A percentile compares a stretch with the other conserved stretches of the same genome.
Evolutionary conservation across 2,797 vertebrate species (phyloP).

Genomic region (Danio albolineatus): DNA sequence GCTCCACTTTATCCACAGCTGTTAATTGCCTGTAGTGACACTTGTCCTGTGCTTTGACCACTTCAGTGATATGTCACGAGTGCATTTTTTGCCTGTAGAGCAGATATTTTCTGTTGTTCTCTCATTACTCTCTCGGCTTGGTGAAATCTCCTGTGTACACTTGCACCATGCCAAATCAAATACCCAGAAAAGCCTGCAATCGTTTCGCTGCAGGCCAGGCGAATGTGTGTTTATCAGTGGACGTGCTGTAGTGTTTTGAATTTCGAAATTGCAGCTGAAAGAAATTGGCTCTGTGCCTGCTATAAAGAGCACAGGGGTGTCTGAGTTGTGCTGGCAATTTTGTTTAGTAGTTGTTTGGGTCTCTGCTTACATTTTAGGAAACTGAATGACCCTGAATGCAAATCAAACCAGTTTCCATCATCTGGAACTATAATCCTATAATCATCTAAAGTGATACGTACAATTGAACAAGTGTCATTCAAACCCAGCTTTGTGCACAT

Average conservation of each 20-base stretch:
- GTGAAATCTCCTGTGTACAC: background rate
- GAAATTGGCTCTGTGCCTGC: constrained; percentile 22
- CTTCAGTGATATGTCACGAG: background rate
- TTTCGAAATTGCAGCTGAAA: constrained; percentile 27
- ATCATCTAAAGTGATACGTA: background rate
- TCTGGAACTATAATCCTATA: background rate
- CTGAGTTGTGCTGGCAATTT: constrained; percentile 25
- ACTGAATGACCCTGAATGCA: background rate
- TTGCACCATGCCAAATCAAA: constrained; percentile 26
- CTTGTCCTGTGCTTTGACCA: background rate
- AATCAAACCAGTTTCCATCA: background rate
- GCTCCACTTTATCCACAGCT: background rate
- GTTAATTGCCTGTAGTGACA: constrained; percentile 13
- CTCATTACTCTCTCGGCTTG: background rate
- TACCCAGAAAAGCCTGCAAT: constrained; percentile 17
- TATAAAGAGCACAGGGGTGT: background rate
- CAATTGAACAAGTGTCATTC: background rate
- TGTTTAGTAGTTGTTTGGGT: background rate
- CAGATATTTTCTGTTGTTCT: constrained; percentile 27
- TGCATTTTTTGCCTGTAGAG: background rate
- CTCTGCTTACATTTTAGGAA: constrained; percentile 12
- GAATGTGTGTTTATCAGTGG: constrained; percentile 20
- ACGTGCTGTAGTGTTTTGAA: constrained; percentile 11
- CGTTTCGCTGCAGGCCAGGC: constrained; percentile 4
- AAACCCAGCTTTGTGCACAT: constrained; percentile 17